phyloP scores from a whole-genome alignment of 1,140 invertebrate genomes.

The Cotesia chilonis region DNA sequence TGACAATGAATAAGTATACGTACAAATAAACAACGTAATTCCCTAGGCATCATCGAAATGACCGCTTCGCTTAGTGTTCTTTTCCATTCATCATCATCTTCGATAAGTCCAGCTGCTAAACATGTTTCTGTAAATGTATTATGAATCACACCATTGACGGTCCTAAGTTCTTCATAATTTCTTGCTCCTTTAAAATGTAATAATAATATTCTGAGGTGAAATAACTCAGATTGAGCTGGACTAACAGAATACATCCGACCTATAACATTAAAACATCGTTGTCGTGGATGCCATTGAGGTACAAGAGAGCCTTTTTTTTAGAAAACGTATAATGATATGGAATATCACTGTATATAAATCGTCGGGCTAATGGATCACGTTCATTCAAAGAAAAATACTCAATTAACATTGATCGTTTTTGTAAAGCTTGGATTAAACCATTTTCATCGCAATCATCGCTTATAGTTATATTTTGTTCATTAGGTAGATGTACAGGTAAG shows the following conservation, averaged over 20 bases:
- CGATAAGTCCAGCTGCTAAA: conserved; percentile 36
- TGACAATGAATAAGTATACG: neutral
- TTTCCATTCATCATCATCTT: conserved; percentile 37
- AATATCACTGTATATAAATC: neutral
- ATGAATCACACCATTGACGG: conserved; percentile 25
- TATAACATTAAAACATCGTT: conserved; percentile 28
- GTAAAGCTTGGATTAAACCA: neutral
- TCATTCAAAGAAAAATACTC: neutral
- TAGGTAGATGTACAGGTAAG: conserved; percentile 14
- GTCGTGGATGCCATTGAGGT: neutral
- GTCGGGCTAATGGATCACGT: neutral
- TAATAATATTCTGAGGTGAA: no score
- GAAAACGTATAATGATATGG: neutral
- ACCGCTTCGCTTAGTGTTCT: conserved; percentile 22
- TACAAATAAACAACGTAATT: conserved; percentile 12
- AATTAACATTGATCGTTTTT: neutral
- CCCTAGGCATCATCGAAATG: neutral
- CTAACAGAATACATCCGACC: conserved; percentile 33
- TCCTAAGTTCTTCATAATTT: conserved; percentile 32
- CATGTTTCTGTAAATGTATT: conserved; percentile 27
- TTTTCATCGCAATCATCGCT: neutral
- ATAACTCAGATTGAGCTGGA: conserved; percentile 22
- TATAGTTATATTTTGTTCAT: conserved; percentile 17
- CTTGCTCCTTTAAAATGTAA: neutral
- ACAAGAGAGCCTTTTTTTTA: neutral